phyloP scores from a whole-genome alignment of 2,888 invertebrate genomes.

The Melinaea menophilus region DNA sequence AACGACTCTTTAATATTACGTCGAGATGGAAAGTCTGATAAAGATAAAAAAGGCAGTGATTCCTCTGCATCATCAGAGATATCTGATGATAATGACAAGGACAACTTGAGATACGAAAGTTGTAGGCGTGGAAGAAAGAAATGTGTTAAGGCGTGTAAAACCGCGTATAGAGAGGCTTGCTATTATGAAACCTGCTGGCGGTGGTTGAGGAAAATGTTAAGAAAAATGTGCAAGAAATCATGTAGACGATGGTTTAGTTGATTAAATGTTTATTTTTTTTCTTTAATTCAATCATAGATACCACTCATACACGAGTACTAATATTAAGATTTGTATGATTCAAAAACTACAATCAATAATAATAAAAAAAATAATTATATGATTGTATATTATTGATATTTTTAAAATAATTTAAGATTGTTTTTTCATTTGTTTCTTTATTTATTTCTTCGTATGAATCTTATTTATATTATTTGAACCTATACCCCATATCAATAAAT shows the following conservation, averaged over 20 bases:
- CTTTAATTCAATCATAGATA: background rate
- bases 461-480: too few species aligned
- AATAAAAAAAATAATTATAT: too few species aligned
- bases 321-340: too few species aligned
- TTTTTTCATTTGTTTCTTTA: too few species aligned
- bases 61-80: background rate
- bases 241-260: conserved; percentile 26
- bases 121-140: conserved; percentile 15
- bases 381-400: too few species aligned
- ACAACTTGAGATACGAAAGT: background rate
- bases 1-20: too few species aligned
- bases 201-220: background rate
- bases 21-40: too few species aligned
- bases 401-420: too few species aligned
- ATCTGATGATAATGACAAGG: conserved; percentile 3
- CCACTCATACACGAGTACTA: too few species aligned
- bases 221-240: conserved; percentile 20
- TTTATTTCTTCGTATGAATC: too few species aligned
- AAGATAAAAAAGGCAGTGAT: background rate
- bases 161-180: conserved; percentile 22
- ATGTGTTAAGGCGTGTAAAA: conserved; percentile 26
- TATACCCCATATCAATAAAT: too few species aligned
- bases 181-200: conserved; percentile 4
- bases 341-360: too few species aligned
- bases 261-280: background rate